Evolutionary conservation across 2,888 invertebrate genomes (phyloP), one percentile per base, ranked within the genome.

Genomic region (Vanessa cardui): DNA sequence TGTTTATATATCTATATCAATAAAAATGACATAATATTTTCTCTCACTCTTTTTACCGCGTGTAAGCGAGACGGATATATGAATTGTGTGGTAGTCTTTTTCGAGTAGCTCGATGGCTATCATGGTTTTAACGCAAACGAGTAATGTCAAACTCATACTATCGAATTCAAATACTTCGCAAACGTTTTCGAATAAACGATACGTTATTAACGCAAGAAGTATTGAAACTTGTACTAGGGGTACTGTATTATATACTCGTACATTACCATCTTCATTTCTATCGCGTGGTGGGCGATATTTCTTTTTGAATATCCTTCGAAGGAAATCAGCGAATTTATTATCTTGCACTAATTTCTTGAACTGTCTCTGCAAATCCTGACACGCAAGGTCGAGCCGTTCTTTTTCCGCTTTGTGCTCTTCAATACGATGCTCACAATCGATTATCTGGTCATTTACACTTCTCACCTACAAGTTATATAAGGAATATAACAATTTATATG

Each of bases 251-350:
- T 54, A n/a, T n/a, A n/a, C n/a, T n/a, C n/a, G 8, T 26, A 2
- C 18, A 16, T 45, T 78, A 92, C 91, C 92, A 72, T 92, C 92
- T 6, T 93, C 94, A 59, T 88, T 92, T 60, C 80, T 87, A 0
- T 89, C 88, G 78, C 96, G 96, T 0, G 95, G 95, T 7, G 95
- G 94, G 71, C 96, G 96, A 78, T 95, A 96, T 79, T 96, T 97
- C 82, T 97, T 98, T 80, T 95, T 96, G 79, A 96, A 98, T 65
- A 98, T 97, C 78, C 95, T 95, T 21, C 94, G 94, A 52, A 98
- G 85, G 80, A 97, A 98, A 76, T 96, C 95, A 7, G 94, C 94
- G 82, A 96, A 98, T 81, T 96, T 97, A 79, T 96, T 96, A 64
- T 96, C 95, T 52, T 92, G 94, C 0, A 95, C 93, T 8, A 94